Conservation (phyloP, 2,888 invertebrate genomes). For the Cistogaster globosa region DNA sequence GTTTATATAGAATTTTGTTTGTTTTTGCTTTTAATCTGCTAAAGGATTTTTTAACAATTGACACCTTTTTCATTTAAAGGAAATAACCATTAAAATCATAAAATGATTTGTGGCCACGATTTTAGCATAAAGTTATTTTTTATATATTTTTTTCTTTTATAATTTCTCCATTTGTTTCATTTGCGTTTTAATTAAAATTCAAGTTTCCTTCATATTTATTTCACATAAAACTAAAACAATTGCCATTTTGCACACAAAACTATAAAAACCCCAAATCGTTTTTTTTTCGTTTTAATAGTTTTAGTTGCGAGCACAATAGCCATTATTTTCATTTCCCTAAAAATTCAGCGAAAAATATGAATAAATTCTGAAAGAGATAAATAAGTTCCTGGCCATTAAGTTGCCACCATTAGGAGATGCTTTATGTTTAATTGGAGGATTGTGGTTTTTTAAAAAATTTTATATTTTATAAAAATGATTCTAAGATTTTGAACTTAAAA, state of each 20-base stretch:
- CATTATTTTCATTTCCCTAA: conserved; percentile 28
- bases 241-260: conserved; percentile 39
- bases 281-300: conserved; percentile 16
- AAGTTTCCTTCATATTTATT: conserved; percentile 26
- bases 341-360: background rate
- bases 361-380: background rate
- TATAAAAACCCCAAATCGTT: conserved; percentile 41
- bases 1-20: conserved; percentile 5
- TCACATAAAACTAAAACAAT: conserved; percentile 45
- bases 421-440: no score
- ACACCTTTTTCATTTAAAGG: background rate
- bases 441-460: no score
- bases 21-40: background rate
- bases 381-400: conserved; percentile 11
- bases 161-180: conserved; percentile 8
- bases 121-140: background rate
- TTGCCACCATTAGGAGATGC: background rate
- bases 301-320: conserved; percentile 51
- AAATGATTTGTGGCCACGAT: background rate
- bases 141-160: background rate
- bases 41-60: background rate
- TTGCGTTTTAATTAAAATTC: conserved; percentile 52
- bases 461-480: no score
- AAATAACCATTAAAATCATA: background rate
- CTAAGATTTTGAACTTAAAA: no score